phyloP scores from a whole-genome alignment of 2,888 invertebrate species.

The Eristalinus aeneus region DNA sequence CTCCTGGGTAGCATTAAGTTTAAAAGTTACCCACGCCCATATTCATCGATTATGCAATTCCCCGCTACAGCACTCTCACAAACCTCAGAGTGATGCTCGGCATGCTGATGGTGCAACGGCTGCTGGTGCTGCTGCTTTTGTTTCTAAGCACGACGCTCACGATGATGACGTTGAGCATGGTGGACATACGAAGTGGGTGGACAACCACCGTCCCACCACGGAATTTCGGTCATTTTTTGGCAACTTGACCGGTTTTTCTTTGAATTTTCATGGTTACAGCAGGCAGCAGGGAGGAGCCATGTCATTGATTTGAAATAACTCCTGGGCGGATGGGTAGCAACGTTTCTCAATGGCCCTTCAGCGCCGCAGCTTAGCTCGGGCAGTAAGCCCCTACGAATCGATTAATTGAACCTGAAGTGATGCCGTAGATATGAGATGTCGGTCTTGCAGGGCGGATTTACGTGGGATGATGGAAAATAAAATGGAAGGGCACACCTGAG shows the following conservation, averaged over 20 bases:
- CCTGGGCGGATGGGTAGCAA: conserved; percentile 8
- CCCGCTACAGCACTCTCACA: conserved; percentile 11
- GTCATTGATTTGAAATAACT: conserved; percentile 64
- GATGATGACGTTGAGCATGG: conserved; percentile 21
- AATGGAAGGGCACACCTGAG: neutral
- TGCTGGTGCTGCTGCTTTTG: conserved; percentile 41
- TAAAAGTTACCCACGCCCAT: conserved; percentile 66
- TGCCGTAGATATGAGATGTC: neutral
- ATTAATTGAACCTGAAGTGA: neutral
- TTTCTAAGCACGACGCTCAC: conserved; percentile 43
- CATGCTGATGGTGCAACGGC: neutral
- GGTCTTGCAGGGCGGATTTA: neutral
- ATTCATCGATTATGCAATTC: conserved; percentile 69
- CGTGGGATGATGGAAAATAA: neutral
- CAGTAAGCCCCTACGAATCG: neutral
- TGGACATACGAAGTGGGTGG: neutral
- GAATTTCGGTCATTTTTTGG: conserved; percentile 60
- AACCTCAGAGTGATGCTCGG: conserved; percentile 34
- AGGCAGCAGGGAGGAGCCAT: conserved; percentile 10
- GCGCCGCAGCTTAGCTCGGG: neutral
- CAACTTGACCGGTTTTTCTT: conserved; percentile 51
- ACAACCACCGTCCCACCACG: conserved; percentile 21
- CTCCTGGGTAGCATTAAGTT: conserved; percentile 57
- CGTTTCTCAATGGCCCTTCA: neutral
- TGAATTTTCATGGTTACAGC: conserved; percentile 46